Base-by-base conservation (phyloP, 1,140 invertebrate species). In the Papilio helenus region DNA sequence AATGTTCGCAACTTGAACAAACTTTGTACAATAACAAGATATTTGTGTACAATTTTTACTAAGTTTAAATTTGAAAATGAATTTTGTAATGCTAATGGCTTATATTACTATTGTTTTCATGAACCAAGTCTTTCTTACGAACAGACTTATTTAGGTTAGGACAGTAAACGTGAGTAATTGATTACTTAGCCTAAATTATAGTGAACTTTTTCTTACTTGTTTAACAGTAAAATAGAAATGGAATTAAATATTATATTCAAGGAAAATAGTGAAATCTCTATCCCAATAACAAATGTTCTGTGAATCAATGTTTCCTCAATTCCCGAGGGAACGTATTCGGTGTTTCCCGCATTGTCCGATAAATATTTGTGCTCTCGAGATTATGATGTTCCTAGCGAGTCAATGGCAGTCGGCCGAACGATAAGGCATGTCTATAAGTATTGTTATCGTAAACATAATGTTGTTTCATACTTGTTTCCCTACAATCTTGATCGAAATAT, bases 311-410 rank as follows among this genome's bases (percentile, higher is more conserved):
- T 74, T 51, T 26, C 39, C 72, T 46, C n/a, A 44, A 26, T 74
- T 74, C 72, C 72, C 72, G n/a, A 74, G 72, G 72, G 72, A 74
- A 74, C 14, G 14, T 23, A 23, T 49, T 14, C 20, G 72, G 42
- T 26, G n/a, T 14, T 74, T 49, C 23, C 42, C 8, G 42, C 44
- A 74, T 74, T 74, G 44, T 74, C 72, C 42, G 72, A 74, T 74
- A 74, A 74, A 74, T 74, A 74, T 42, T 49, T 46, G 72, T 49
- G 72, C 72, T 26, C 39, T 74, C 72, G 72, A 74, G 72, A 74
- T 74, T 74, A 74, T 72, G 39, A n/a, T 72, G 39, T 44, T 23
- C 71, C 39, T 49, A 12, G 44, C 42, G 42, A 74, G 42, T 44
- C 42, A 49, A 49, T 49, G 20, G 72, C 18, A 72, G 72, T 68